Conservation (phyloP, 2,797 vertebrate species). For the Pteropus rufus region DNA sequence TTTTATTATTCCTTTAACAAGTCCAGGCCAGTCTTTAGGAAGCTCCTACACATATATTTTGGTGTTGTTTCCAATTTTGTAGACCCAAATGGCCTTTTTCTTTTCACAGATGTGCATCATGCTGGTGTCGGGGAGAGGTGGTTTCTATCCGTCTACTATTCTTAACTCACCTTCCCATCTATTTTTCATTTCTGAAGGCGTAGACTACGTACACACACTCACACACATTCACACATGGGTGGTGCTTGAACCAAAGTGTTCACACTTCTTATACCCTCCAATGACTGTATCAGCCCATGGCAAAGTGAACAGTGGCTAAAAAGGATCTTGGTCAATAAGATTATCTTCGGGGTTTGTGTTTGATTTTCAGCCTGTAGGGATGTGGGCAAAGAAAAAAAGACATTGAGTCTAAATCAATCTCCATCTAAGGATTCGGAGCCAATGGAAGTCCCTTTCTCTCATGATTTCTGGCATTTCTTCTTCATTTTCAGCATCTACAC, state of each 20-base stretch:
- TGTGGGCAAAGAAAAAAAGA: background rate
- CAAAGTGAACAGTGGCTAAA: rapidly evolving
- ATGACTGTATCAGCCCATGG: background rate
- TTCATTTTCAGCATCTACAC: background rate
- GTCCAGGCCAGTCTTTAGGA: background rate
- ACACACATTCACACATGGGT: background rate
- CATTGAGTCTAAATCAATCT: background rate
- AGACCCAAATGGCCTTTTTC: background rate
- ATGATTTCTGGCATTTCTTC: background rate
- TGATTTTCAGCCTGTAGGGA: background rate
- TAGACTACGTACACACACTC: background rate
- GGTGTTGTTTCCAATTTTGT: background rate
- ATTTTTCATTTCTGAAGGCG: background rate
- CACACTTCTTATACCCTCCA: background rate
- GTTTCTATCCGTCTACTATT: background rate
- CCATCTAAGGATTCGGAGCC: background rate
- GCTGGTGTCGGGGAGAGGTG: rapidly evolving
- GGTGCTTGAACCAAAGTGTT: background rate
- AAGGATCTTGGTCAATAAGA: background rate
- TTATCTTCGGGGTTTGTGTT: background rate
- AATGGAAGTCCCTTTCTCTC: background rate
- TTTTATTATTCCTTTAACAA: slow-evolving; percentile 56
- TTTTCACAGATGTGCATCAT: background rate
- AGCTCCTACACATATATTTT: background rate
- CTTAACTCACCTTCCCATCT: background rate